Evolutionary conservation across 2,113 vertebrate species (phyloP).

Genomic region (Mohoua ochrocephala): DNA sequence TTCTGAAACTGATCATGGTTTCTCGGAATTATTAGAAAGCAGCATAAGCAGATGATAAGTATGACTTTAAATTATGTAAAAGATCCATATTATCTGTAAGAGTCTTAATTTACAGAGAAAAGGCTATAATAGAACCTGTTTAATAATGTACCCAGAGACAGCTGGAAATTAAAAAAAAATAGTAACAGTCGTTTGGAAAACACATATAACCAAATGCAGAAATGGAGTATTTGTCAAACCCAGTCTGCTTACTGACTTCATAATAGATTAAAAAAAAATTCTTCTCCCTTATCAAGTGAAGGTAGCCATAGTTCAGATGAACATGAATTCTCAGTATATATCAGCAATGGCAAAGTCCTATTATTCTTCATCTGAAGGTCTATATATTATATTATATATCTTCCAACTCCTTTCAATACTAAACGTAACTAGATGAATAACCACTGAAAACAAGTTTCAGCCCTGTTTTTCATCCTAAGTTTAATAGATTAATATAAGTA

Average conservation of each 20-base stretch:
- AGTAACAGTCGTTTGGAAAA: background rate
- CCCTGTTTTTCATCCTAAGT: background rate
- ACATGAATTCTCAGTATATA: background rate
- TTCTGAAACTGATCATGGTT: background rate
- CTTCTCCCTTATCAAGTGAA: background rate
- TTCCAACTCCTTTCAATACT: background rate
- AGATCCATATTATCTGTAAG: background rate
- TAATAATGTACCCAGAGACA: background rate
- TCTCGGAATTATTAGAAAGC: background rate
- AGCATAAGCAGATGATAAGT: background rate
- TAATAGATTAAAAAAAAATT: background rate
- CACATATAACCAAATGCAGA: background rate
- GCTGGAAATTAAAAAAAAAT: background rate
- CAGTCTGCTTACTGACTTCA: background rate
- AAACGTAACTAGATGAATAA: background rate
- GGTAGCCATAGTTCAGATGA: background rate
- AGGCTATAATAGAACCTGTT: background rate
- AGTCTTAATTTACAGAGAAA: background rate
- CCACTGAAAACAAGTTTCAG: background rate
- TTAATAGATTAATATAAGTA: background rate
- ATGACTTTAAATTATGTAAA: background rate
- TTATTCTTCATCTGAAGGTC: background rate
- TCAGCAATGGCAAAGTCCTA: background rate
- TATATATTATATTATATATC: background rate
- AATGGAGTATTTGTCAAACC: background rate